Conservation (phyloP, 2,113 vertebrate genomes). For the Lepus timidus region DNA sequence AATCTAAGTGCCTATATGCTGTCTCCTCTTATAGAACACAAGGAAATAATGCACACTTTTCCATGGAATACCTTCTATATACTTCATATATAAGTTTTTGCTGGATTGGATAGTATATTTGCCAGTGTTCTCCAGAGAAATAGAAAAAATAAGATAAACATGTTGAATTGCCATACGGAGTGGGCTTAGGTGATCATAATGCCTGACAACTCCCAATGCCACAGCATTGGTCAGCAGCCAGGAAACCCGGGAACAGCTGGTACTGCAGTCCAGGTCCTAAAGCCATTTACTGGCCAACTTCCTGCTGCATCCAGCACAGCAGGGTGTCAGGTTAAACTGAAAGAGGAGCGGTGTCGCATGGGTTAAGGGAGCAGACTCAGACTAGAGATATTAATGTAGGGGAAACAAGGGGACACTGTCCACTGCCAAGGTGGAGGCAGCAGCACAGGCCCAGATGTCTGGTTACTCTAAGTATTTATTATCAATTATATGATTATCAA, state of each 20-base stretch:
- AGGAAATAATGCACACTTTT: background rate
- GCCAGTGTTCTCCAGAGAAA: background rate
- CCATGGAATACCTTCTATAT: background rate
- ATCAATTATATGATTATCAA: too few species aligned
- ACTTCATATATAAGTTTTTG: background rate
- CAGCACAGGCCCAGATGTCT: too few species aligned
- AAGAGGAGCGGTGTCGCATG: too few species aligned
- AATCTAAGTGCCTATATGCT: background rate
- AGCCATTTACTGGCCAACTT: background rate
- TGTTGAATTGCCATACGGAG: background rate
- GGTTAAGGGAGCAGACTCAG: too few species aligned
- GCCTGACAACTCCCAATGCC: background rate
- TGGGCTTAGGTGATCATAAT: background rate
- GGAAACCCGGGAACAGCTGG: background rate
- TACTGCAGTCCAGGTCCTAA: background rate
- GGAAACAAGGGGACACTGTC: too few species aligned
- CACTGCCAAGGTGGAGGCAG: too few species aligned
- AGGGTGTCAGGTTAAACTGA: too few species aligned
- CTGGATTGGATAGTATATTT: background rate
- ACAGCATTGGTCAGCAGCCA: fast-evolving
- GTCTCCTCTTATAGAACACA: background rate
- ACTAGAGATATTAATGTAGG: too few species aligned
- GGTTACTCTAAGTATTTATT: too few species aligned
- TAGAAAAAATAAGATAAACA: background rate
- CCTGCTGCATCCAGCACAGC: background rate